Conservation (phyloP, 2,797 vertebrate genomes). For the Allobates femoralis region DNA sequence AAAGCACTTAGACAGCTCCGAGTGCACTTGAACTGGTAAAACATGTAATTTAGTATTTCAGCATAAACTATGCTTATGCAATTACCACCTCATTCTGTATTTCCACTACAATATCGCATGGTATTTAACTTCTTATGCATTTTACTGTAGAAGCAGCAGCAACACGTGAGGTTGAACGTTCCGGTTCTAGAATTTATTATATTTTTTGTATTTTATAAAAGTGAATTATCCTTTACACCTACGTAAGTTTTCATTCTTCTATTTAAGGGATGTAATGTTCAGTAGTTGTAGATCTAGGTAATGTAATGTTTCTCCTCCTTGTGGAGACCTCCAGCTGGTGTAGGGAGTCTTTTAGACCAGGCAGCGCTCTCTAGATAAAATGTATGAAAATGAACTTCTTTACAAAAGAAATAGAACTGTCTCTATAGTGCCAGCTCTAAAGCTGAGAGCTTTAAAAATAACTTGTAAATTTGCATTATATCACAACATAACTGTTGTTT, state of each 20-base stretch:
- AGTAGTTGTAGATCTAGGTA: neutral
- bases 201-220: slow-evolving; percentile 16
- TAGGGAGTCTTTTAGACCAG: too few species aligned
- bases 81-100: slow-evolving; percentile 7
- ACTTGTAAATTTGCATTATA: slow-evolving; percentile 16
- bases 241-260: neutral
- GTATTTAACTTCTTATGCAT: neutral
- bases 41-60: slow-evolving; percentile 32
- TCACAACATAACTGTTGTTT: neutral
- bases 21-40: slow-evolving; percentile 6
- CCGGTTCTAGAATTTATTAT: slow-evolving; percentile 1
- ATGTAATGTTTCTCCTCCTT: neutral
- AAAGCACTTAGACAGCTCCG: neutral
- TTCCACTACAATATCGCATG: slow-evolving; percentile 15
- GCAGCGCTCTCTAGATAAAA: too few species aligned
- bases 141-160: neutral
- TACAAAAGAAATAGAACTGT: too few species aligned
- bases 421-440: too few species aligned
- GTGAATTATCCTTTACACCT: slow-evolving; percentile 7
- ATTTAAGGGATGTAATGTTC: neutral
- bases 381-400: too few species aligned
- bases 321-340: too few species aligned
- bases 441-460: slow-evolving; percentile 27
- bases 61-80: slow-evolving; percentile 19
- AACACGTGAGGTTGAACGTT: neutral